Conservation (phyloP, 2,888 invertebrate species). For the Metalampra italica region DNA sequence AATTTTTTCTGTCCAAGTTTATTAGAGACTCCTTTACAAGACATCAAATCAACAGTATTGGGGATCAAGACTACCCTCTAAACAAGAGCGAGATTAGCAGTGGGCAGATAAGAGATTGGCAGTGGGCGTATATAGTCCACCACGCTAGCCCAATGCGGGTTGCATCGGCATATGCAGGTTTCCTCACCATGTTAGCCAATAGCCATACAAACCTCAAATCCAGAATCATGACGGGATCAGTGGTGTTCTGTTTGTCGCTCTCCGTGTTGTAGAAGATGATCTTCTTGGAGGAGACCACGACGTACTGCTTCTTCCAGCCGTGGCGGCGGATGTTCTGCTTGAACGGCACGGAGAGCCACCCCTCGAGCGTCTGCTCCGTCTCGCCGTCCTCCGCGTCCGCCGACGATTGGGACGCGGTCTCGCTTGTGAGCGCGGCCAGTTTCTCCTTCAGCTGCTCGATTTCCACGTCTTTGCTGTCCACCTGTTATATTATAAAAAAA, state of each 20-base stretch:
- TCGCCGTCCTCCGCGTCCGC: slow-evolving; percentile 91
- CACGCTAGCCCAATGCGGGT: too few species aligned
- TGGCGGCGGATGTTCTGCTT: slow-evolving; percentile 96
- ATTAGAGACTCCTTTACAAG: too few species aligned
- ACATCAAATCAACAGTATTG: too few species aligned
- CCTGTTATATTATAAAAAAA: slow-evolving; percentile 36
- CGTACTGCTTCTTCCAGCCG: slow-evolving; percentile 98
- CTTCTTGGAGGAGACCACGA: slow-evolving; percentile 97
- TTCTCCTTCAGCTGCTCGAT: slow-evolving; percentile 95
- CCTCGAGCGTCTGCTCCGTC: slow-evolving; percentile 91
- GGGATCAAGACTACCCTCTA: too few species aligned
- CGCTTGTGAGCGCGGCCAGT: slow-evolving; percentile 86
- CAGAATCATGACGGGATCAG: slow-evolving; percentile 95
- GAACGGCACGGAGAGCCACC: slow-evolving; percentile 96
- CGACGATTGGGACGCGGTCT: slow-evolving; percentile 94
- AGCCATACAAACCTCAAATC: slow-evolving; percentile 89
- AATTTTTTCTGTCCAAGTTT: too few species aligned
- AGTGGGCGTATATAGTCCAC: too few species aligned
- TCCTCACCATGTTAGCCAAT: too few species aligned
- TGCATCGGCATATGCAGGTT: too few species aligned
- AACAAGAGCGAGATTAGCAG: too few species aligned
- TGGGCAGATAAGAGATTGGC: too few species aligned
- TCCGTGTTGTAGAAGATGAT: slow-evolving; percentile 98
- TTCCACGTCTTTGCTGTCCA: slow-evolving; percentile 97
- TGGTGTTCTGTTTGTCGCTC: slow-evolving; percentile 94